Evolutionary conservation across 2,888 invertebrate genomes (phyloP).

Genomic region (Argyresthia goedartella): DNA sequence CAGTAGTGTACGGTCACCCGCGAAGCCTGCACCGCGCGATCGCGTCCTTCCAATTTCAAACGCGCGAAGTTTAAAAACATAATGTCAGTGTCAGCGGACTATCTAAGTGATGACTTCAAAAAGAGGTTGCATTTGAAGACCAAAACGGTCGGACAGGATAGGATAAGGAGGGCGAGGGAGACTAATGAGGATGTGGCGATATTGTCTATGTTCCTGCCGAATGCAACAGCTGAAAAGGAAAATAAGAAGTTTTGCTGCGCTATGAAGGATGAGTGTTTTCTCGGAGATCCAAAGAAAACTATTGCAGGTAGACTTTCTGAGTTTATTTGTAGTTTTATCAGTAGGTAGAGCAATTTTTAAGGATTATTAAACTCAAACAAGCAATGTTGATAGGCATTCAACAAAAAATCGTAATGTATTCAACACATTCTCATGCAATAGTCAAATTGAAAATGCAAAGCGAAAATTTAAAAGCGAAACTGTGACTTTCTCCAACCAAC

Average conservation of each 20-base stretch:
- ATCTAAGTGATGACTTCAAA: conserved; percentile 84
- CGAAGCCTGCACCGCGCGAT: conserved; percentile 43
- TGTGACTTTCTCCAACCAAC: too few species aligned
- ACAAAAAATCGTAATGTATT: too few species aligned
- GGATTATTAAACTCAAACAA: too few species aligned
- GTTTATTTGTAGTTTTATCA: not conserved
- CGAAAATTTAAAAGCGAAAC: too few species aligned
- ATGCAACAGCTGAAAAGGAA: conserved; percentile 72
- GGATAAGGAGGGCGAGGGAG: conserved; percentile 83
- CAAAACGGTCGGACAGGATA: conserved; percentile 86
- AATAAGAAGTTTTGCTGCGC: conserved; percentile 85
- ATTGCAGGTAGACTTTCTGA: conserved; percentile 76
- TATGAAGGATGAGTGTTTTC: conserved; percentile 78
- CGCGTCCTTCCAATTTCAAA: conserved; percentile 13
- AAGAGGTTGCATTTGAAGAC: conserved; percentile 79
- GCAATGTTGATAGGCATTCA: too few species aligned
- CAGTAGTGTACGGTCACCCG: conserved; percentile 55
- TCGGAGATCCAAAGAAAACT: conserved; percentile 83
- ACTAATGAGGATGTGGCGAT: conserved; percentile 91
- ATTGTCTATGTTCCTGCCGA: conserved; percentile 86
- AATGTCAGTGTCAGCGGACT: conserved; percentile 77
- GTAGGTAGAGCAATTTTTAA: not conserved
- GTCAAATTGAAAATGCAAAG: too few species aligned
- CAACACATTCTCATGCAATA: too few species aligned
- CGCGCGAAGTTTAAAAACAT: not conserved